phyloP scores from a whole-genome alignment of 2,888 invertebrate species.

The Chironomus riparius region DNA sequence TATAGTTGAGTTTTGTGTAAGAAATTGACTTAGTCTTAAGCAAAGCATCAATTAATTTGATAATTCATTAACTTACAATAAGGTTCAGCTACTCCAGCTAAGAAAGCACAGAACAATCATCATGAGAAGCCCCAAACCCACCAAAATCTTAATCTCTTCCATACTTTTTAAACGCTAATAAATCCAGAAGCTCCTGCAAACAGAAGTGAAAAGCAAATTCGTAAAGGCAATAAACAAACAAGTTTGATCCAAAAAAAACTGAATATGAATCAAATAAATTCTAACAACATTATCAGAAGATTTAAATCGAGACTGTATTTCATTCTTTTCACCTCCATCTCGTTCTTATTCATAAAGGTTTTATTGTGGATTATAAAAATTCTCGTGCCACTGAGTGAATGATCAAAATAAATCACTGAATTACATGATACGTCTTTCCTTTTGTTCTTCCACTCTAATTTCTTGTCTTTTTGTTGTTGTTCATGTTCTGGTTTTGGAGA shows the following conservation, averaged over 20 bases:
- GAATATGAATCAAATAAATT: neutral
- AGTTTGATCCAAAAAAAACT: neutral
- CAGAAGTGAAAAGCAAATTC: neutral
- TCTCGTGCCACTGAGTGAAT: conserved; percentile 2
- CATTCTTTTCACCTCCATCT: neutral
- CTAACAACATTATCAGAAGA: conserved; percentile 2
- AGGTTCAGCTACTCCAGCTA: no score
- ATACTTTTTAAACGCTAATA: neutral
- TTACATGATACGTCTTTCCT: neutral
- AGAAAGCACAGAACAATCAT: no score
- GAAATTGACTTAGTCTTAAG: no score
- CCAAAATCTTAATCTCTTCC: no score
- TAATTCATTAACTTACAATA: no score
- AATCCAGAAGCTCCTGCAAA: neutral
- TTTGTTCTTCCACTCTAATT: no score
- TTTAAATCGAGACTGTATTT: conserved; percentile 4
- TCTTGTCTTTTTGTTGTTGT: neutral
- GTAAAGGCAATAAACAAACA: neutral
- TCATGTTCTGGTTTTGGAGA: neutral
- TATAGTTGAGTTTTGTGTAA: no score
- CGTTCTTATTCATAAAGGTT: neutral
- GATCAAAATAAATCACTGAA: neutral
- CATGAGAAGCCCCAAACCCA: no score
- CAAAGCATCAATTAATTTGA: no score
- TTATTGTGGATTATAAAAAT: neutral